A percentile compares a stretch with the other conserved stretches of the same genome.
These are phyloP conservation scores for Pinctada fucata DNA, from an alignment of 2,888 invertebrate genomes.

Conservation along the genomic window DNA sequence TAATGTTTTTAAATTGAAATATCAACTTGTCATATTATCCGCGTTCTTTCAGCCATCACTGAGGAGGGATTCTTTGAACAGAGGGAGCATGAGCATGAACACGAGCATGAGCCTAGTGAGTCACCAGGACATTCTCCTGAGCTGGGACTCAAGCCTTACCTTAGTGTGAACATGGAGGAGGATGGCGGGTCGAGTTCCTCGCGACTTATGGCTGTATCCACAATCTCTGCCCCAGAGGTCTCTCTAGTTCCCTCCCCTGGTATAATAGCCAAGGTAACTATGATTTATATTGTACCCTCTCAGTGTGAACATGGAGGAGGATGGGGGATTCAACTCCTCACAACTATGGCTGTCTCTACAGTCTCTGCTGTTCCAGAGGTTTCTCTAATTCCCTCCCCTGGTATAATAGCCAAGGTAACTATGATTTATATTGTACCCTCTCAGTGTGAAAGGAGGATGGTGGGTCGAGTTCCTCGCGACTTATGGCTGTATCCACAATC, in stretches of 20 bases:
- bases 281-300: no score
- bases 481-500: slow-evolving; percentile 65
- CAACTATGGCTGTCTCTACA: slow-evolving; percentile 61
- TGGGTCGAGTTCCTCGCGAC: slow-evolving; percentile 41
- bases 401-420: slow-evolving; percentile 64
- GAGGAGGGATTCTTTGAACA: slow-evolving; percentile 67
- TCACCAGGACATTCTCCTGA: slow-evolving; percentile 47
- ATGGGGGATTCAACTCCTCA: no score
- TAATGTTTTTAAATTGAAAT: no score
- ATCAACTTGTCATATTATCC: neutral
- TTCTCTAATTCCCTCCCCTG: slow-evolving; percentile 69
- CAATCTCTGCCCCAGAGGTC: slow-evolving; percentile 71
- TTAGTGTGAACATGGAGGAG: slow-evolving; percentile 39
- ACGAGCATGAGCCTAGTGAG: slow-evolving; percentile 51
- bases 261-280: slow-evolving; percentile 62
- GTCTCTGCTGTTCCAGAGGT: slow-evolving; percentile 70
- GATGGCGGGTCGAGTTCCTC: slow-evolving; percentile 50
- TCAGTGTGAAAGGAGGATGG: neutral
- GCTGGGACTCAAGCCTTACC: slow-evolving; percentile 35
- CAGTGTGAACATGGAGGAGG: no score
- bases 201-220: slow-evolving; percentile 62
- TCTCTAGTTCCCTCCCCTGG: slow-evolving; percentile 71
- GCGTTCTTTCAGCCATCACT: slow-evolving; percentile 58
- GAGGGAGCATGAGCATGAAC: slow-evolving; percentile 54
- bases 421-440: no score